Base-by-base conservation (phyloP, 1,140 invertebrate genomes). In the Maconellicoccus hirsutus region DNA sequence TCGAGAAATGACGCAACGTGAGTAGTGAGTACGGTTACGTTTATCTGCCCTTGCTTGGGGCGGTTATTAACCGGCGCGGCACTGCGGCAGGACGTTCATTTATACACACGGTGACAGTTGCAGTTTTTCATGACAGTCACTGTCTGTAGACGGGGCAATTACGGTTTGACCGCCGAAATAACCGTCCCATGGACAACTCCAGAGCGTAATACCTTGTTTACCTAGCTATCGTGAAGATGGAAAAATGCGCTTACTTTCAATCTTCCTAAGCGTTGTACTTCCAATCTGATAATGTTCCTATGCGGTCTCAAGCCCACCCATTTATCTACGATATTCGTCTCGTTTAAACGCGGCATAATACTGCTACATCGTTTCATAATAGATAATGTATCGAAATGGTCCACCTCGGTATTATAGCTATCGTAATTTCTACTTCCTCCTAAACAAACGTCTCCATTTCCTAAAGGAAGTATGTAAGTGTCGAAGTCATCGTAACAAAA, bases 361-460 rank as follows among this genome's bases (percentile, higher is more conserved):
- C 83, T 78, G 29, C 83, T 84, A 75, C 90, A 92, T 69, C 89
- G 82, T 73, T 90, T 86, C 77, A 85, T 84, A 71, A 96, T 95
- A 3, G 84, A 83, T 27, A 85, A 81, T 19, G 84, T 80, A 76
- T 95, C 91, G 74, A 90, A 81, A 70, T 84, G 83, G 77, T 87
- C 87, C 19, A 90, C 77, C n/a, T 84, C 78, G 4, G 79, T 78
- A 75, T 89, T 87, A 75, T 86, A 91, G 72, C 88, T 90, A 72
- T 92, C 90, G 73, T 86, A 92, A 74, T 93, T 87, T 16, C 91
- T 81, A 23, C 86, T 86, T 0, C 94, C 94, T 4, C 94, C 94
- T 1, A 96, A 77, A 1, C 92, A 94, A n/a, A 86, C 78, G 14
- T 85, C 85, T 21, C 82, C 84, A 76, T 84, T 83, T 29, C 85